Base-by-base conservation (phyloP, 2,888 invertebrate species). In the Masnerella sp. region DNA sequence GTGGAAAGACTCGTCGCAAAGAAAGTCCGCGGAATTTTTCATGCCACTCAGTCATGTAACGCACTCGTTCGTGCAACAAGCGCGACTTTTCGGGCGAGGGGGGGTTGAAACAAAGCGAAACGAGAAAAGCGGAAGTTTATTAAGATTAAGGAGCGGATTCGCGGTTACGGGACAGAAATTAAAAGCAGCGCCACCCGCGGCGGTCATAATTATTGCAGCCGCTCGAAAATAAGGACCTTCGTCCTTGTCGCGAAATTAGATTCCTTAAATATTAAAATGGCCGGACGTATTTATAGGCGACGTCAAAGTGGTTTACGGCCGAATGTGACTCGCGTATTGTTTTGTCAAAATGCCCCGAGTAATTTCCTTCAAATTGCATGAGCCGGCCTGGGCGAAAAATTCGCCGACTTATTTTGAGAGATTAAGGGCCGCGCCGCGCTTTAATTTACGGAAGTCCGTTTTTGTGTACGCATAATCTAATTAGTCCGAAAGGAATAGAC, bases 121-220 rank as follows among this genome's bases (percentile, higher is more conserved):
- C 36, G 68, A 49, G 69, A 51, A 79, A 74, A 72, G 79, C 75
- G 82, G 82, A 84, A 85, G 85, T 86, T 86, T 86, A 86, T 86
- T 85, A 85, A 85, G 85, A 86, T 86, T 83, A 85, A 86, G 82
- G 79, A 83, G 84, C 83, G 83, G 80, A 84, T 85, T 85, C 84
- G 79, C 79, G 81, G 84, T 83, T 82, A 85, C 83, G 82, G 70
- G 64, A 62, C 38, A 74, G 68, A 75, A 69, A 75, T 54, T 36
- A 51, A 47, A 52, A 38, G 25, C 38, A 42, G 56, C 45, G 49
- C 69, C 59, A 58, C 59, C 74, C 52, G 58, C 45, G 34, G 52
- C 40, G 58, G 42, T 68, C 45, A 74, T 74, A 74, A 74, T 74
- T 74, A 69, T 59, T 74, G 52, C 49, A 69, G 36, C 28, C 36